Evolutionary conservation across 1,140 invertebrate species (phyloP).

Genomic region (Drosophila truncata): DNA sequence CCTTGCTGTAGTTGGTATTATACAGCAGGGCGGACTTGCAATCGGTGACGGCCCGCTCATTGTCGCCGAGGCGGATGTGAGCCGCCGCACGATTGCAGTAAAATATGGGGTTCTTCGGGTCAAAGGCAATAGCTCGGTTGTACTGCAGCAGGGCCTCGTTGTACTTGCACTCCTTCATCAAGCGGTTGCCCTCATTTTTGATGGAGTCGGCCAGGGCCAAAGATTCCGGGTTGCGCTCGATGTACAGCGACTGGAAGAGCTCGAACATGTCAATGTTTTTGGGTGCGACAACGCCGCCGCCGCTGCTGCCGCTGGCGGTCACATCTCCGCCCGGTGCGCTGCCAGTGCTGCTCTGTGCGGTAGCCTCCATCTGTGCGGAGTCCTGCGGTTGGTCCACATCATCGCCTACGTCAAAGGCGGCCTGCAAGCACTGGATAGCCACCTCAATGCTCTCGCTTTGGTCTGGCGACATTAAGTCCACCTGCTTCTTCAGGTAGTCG

Average conservation of each 20-base stretch:
- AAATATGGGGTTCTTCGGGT: slow-evolving; percentile 95
- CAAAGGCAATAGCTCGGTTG: slow-evolving; percentile 93
- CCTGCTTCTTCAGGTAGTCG: slow-evolving; percentile 77
- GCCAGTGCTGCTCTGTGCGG: slow-evolving; percentile 39
- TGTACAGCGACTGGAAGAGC: slow-evolving; percentile 81
- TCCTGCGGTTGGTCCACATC: slow-evolving; percentile 84
- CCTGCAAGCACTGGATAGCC: slow-evolving; percentile 91
- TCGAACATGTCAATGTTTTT: slow-evolving; percentile 86
- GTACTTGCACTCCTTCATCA: slow-evolving; percentile 93
- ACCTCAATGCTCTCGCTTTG: slow-evolving; percentile 93
- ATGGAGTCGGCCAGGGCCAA: slow-evolving; percentile 90
- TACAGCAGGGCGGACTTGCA: slow-evolving; percentile 94
- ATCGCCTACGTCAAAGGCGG: slow-evolving; percentile 89
- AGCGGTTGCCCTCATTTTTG: slow-evolving; percentile 94
- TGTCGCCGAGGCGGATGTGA: slow-evolving; percentile 93
- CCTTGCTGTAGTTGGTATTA: slow-evolving; percentile 96
- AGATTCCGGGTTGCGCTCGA: slow-evolving; percentile 86
- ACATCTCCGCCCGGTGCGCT: slow-evolving; percentile 24
- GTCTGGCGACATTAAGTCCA: slow-evolving; percentile 86
- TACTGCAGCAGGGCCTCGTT: slow-evolving; percentile 93
- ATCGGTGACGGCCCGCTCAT: slow-evolving; percentile 93
- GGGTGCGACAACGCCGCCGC: slow-evolving; percentile 40
- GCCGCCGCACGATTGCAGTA: slow-evolving; percentile 98
- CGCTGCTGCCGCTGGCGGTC: slow-evolving; percentile 54
- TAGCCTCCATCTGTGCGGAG: slow-evolving; percentile 29